phyloP scores from a whole-genome alignment of 2,797 vertebrate genomes.

The Cynodonichthys magdalenae region DNA sequence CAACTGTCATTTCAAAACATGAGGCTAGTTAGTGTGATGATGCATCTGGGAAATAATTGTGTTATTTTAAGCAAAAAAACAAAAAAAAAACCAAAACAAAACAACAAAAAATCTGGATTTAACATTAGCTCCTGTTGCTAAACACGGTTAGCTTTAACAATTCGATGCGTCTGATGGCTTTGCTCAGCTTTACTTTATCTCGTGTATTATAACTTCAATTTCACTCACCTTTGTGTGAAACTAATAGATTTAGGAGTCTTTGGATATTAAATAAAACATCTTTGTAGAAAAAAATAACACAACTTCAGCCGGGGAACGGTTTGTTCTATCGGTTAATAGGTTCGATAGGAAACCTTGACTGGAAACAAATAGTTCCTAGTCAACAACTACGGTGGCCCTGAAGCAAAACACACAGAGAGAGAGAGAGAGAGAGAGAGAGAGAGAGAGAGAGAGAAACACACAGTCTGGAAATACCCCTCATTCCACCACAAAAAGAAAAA shows the following conservation, averaged over 20 bases:
- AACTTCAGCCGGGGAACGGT: not conserved
- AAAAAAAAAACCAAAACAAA: too few relatives aligned
- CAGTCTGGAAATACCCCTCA: too few relatives aligned
- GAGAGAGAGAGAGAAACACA: too few relatives aligned
- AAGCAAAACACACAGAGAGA: not conserved
- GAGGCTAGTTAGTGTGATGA: too few relatives aligned
- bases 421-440: too few relatives aligned
- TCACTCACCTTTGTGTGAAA: not conserved
- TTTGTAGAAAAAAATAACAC: accelerated
- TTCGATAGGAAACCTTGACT: constrained; percentile 29
- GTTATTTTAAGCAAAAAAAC: too few relatives aligned
- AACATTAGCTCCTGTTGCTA: constrained; percentile 36
- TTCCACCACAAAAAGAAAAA: too few relatives aligned
- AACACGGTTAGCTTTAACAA: not conserved
- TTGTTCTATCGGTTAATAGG: constrained; percentile 1
- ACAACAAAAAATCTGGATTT: too few relatives aligned
- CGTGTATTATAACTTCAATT: not conserved
- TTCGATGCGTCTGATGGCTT: not conserved
- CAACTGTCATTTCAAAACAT: too few relatives aligned
- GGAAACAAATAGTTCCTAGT: constrained; percentile 38
- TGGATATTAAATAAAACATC: not conserved
- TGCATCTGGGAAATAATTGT: too few relatives aligned
- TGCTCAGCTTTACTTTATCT: not conserved
- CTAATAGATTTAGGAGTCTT: accelerated
- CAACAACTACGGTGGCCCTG: not conserved